Conservation (phyloP, 2,888 invertebrate species). For the Mycalesis mineus region DNA sequence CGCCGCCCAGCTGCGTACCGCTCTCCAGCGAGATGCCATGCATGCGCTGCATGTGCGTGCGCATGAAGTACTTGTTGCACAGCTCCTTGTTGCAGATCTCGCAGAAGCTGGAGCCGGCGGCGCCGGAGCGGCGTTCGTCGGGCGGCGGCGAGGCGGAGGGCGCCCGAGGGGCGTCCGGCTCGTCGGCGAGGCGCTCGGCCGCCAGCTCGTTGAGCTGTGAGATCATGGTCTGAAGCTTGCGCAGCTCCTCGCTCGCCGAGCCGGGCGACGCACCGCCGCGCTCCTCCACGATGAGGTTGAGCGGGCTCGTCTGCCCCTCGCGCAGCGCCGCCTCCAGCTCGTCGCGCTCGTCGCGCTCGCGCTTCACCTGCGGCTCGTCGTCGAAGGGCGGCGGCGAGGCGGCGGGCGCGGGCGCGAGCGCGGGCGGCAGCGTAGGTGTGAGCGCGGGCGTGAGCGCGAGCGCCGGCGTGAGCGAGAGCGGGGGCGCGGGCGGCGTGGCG, state of each 20-base stretch:
- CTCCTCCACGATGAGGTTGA: conserved; percentile 86
- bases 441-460: conserved; percentile 79
- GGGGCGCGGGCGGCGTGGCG: conserved; percentile 50
- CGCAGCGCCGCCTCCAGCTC: conserved; percentile 64
- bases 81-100: conserved; percentile 99
- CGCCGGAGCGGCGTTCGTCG: conserved; percentile 71
- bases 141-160: conserved; percentile 62
- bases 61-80: conserved; percentile 99
- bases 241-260: conserved; percentile 89
- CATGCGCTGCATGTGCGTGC: conserved; percentile 99
- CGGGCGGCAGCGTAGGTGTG: conserved; percentile 81
- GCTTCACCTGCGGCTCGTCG: conserved; percentile 51
- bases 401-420: conserved; percentile 76
- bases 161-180: conserved; percentile 55
- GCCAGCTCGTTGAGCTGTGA: conserved; percentile 90
- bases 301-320: conserved; percentile 85
- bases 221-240: conserved; percentile 94
- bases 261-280: conserved; percentile 77
- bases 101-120: conserved; percentile 90
- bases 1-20: conserved; percentile 94
- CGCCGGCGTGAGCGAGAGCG: conserved; percentile 49
- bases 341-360: conserved; percentile 76
- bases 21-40: conserved; percentile 96
- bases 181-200: conserved; percentile 69
- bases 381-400: conserved; percentile 83